Evolutionary conservation across 2,797 vertebrate genomes (phyloP).

Genomic region (Chrysocyon brachyurus): DNA sequence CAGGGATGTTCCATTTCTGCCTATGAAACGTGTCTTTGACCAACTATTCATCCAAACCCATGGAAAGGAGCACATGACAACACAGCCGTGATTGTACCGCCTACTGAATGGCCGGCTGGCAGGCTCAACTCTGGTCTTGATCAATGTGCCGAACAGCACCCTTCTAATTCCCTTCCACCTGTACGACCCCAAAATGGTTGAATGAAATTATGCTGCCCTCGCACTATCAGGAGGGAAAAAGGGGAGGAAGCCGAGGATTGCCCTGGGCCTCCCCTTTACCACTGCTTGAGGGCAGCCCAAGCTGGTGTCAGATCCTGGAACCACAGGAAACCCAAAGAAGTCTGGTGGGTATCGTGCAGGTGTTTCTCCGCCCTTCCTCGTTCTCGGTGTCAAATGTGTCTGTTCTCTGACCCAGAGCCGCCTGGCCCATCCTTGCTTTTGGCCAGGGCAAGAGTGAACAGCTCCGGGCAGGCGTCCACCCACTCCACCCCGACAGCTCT

Average conservation of each 20-base stretch:
- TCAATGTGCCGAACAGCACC: accelerated
- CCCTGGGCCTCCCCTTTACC: neutral
- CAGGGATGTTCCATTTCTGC: neutral
- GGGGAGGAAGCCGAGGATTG: neutral
- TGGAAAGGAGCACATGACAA: neutral
- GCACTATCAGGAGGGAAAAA: neutral
- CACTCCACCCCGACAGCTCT: neutral
- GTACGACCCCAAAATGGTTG: neutral
- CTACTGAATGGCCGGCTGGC: neutral
- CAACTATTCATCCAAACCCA: neutral
- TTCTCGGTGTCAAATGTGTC: neutral
- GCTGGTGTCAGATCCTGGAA: accelerated
- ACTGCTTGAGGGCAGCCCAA: neutral
- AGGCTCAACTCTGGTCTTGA: too few relatives aligned
- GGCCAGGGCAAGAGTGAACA: too few relatives aligned
- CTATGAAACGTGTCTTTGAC: neutral
- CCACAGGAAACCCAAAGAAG: too few relatives aligned
- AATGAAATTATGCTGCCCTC: neutral
- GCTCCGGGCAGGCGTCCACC: neutral
- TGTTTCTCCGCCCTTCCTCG: neutral
- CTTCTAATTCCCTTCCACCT: neutral
- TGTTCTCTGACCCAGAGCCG: neutral
- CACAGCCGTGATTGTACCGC: neutral
- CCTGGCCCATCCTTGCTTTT: neutral
- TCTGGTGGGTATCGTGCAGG: accelerated